phyloP scores from a whole-genome alignment of 2,797 vertebrate genomes.

The Channa striata region DNA sequence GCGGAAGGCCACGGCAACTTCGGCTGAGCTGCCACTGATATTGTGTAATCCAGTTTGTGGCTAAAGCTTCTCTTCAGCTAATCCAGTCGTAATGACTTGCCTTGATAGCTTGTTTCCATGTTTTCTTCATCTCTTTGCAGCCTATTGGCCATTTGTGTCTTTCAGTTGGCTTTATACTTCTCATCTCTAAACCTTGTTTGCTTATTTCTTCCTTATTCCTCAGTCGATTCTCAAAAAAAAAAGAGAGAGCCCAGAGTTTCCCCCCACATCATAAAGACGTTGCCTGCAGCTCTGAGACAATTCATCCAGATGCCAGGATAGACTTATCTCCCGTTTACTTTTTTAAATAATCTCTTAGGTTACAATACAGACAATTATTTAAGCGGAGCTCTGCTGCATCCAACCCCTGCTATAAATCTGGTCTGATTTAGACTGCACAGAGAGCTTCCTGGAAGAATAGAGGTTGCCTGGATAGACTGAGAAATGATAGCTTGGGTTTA shows the following conservation, averaged over 20 bases:
- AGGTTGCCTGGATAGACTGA: conserved; percentile 9
- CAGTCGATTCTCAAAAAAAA: conserved; percentile 30
- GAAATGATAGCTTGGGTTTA: conserved; percentile 15
- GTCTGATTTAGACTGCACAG: conserved; percentile 60
- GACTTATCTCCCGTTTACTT: conserved; percentile 34
- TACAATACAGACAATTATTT: conserved; percentile 71
- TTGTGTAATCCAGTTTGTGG: conserved; percentile 62
- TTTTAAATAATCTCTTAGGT: conserved; percentile 74
- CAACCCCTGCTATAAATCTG: conserved; percentile 70
- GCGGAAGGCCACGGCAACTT: conserved; percentile 23
- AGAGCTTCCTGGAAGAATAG: conserved; percentile 50
- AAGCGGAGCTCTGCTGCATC: conserved; percentile 62
- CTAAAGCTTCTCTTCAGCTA: conserved; percentile 52
- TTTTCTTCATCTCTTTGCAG: conserved; percentile 30
- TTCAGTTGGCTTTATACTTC: conserved; percentile 12
- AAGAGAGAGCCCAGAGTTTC: conserved; percentile 32
- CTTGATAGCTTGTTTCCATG: conserved; percentile 55
- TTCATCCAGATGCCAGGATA: conserved; percentile 44
- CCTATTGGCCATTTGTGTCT: conserved; percentile 17
- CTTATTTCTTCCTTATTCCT: conserved; percentile 24
- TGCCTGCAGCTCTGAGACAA: conserved; percentile 45
- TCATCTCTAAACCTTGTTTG: conserved; percentile 19
- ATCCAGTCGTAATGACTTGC: conserved; percentile 54
- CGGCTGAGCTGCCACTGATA: conserved; percentile 50
- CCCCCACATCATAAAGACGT: conserved; percentile 35